These are phyloP conservation scores for Lysiphlebus fabarum DNA, from an alignment of 1,140 invertebrate genomes.

Conservation along the genomic window DNA sequence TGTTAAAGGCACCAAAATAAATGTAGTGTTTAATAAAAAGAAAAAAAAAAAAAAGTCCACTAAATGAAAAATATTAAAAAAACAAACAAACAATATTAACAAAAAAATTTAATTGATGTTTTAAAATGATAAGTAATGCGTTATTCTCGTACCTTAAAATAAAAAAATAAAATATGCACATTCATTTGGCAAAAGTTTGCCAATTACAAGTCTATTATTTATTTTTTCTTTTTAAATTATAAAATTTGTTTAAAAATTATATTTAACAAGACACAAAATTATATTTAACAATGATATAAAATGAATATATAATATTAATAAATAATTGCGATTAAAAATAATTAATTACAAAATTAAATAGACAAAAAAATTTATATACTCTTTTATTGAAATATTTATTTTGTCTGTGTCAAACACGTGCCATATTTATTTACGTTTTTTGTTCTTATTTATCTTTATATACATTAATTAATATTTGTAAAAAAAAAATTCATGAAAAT, in stretches of 20 bases:
- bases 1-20: conserved; percentile 8
- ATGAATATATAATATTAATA: too few relatives aligned
- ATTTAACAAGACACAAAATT: too few relatives aligned
- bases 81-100: not conserved
- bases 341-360: too few relatives aligned
- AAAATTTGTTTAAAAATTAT: not conserved
- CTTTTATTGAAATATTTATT: too few relatives aligned
- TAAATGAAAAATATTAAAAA: not conserved
- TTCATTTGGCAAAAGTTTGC: not conserved
- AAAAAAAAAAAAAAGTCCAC: conserved; percentile 7
- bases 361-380: too few relatives aligned
- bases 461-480: too few relatives aligned
- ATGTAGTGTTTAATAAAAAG: not conserved
- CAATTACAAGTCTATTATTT: not conserved
- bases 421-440: too few relatives aligned
- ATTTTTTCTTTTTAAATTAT: not conserved
- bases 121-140: conserved; percentile 14
- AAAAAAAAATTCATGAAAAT: too few relatives aligned
- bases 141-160: conserved; percentile 17
- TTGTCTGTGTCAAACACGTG: too few relatives aligned
- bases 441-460: too few relatives aligned
- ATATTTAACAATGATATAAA: too few relatives aligned
- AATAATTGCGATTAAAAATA: too few relatives aligned
- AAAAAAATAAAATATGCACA: not conserved
- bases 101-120: conserved; percentile 2